These are phyloP conservation scores for Tribolium freemani DNA, from an alignment of 2,888 invertebrate species.

Conservation along the genomic window DNA sequence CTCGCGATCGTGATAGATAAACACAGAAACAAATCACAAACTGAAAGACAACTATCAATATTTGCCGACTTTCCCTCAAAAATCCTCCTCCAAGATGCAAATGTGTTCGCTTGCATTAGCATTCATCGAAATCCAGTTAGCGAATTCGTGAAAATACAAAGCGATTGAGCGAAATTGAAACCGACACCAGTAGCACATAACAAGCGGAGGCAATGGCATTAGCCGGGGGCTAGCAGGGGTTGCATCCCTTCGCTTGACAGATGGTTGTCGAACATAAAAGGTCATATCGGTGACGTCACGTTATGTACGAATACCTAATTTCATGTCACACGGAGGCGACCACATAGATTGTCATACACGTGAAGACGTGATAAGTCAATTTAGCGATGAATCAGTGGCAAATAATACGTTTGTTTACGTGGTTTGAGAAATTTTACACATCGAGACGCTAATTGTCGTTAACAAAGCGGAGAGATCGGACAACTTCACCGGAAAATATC, in stretches of 20 bases:
- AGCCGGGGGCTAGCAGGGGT: slow-evolving; percentile 59
- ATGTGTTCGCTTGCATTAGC: background rate
- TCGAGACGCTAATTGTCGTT: slow-evolving; percentile 11
- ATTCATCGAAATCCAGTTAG: slow-evolving; percentile 20
- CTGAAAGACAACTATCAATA: background rate
- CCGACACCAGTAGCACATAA: slow-evolving; percentile 62
- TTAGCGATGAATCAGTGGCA: slow-evolving; percentile 1
- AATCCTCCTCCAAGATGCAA: slow-evolving; percentile 1
- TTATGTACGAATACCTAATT: slow-evolving; percentile 52
- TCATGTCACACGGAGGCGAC: slow-evolving; percentile 56
- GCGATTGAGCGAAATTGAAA: slow-evolving; percentile 60
- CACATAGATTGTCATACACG: slow-evolving; percentile 55
- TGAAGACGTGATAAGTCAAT: slow-evolving; percentile 1
- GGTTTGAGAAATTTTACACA: background rate
- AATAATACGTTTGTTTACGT: slow-evolving; percentile 12
- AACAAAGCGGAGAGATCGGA: slow-evolving; percentile 2
- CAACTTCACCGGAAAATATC: background rate
- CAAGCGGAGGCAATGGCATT: slow-evolving; percentile 61
- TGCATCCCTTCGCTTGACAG: slow-evolving; percentile 61
- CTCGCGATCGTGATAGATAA: slow-evolving; percentile 59
- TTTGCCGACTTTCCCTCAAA: background rate
- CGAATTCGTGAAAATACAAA: slow-evolving; percentile 49
- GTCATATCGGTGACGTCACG: slow-evolving; percentile 66
- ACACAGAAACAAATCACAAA: slow-evolving; percentile 49
- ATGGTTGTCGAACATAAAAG: slow-evolving; percentile 64